A percentile compares a stretch with the other conserved stretches of the same genome.
Conservation (phyloP, 2,797 vertebrate species). For the Anolis apletophallus region DNA sequence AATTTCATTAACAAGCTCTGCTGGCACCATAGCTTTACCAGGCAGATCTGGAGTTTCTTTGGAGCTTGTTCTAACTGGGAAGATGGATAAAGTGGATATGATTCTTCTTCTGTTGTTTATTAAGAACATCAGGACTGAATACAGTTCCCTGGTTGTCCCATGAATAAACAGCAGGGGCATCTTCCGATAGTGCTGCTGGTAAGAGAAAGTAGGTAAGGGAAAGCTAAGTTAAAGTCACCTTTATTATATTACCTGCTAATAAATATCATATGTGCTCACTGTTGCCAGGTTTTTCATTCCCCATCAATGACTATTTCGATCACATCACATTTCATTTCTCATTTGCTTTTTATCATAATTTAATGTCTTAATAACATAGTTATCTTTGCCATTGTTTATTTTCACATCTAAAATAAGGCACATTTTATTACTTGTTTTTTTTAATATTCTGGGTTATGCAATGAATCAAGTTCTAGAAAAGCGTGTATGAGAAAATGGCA, state of each 20-base stretch:
- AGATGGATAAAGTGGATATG: not conserved
- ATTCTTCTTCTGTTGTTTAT: not conserved
- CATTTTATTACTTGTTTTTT: constrained; percentile 48
- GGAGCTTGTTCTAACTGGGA: not conserved
- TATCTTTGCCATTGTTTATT: constrained; percentile 38
- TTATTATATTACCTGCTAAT: constrained; percentile 16
- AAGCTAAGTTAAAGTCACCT: constrained; percentile 8
- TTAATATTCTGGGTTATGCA: constrained; percentile 22
- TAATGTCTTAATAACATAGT: constrained; percentile 23
- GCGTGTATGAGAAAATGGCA: constrained; percentile 38
- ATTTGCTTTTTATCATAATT: constrained; percentile 36
- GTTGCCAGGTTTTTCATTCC: constrained; percentile 10
- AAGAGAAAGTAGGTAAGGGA: not conserved
- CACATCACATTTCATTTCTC: constrained; percentile 17
- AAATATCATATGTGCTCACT: not conserved
- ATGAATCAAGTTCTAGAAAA: constrained; percentile 51
- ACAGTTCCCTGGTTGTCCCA: not conserved
- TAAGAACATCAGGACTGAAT: not conserved
- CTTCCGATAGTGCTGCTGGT: not conserved
- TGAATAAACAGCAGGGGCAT: not conserved
- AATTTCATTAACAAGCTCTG: not conserved
- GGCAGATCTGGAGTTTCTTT: not conserved
- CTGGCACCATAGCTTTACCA: not conserved
- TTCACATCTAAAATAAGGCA: constrained; percentile 33
- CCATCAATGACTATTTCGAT: constrained; percentile 5